phyloP scores from a whole-genome alignment of 2,888 invertebrate genomes.

The Agonum fuliginosum region DNA sequence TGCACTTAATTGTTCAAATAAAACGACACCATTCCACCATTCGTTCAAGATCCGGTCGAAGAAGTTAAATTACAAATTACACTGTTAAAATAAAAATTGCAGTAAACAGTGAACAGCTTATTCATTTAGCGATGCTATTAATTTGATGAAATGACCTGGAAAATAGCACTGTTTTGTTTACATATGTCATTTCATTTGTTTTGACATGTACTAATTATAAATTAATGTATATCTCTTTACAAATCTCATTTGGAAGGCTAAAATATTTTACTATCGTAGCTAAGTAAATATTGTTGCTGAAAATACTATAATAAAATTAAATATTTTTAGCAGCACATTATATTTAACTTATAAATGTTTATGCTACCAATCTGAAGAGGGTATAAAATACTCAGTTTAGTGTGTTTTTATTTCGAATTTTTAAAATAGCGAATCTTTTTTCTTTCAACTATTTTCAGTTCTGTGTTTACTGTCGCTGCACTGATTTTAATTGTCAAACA shows the following conservation, averaged over 20 bases:
- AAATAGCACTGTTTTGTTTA: conserved; percentile 36
- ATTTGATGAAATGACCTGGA: conserved; percentile 26
- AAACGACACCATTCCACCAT: not conserved
- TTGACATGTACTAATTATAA: conserved; percentile 35
- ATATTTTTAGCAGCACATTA: conserved; percentile 20
- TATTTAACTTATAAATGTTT: conserved; percentile 21
- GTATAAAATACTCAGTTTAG: conserved; percentile 9
- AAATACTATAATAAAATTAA: conserved; percentile 27
- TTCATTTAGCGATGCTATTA: conserved; percentile 33
- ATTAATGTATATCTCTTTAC: conserved; percentile 33
- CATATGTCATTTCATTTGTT: conserved; percentile 39
- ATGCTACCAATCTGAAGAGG: conserved; percentile 13
- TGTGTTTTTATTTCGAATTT: not conserved
- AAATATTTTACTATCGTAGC: conserved; percentile 27
- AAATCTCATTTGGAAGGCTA: conserved; percentile 20
- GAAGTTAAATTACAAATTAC: conserved; percentile 25
- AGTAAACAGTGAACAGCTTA: conserved; percentile 20
- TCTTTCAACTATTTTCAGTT: not conserved
- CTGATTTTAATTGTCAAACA: conserved; percentile 6
- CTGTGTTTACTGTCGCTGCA: not conserved
- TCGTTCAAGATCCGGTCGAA: no score
- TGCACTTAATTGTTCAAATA: not conserved
- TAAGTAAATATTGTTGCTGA: conserved; percentile 16
- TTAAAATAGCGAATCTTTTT: no score
- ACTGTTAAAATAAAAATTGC: conserved; percentile 9